Base-by-base conservation (phyloP, 2,113 vertebrate species). In the Dasypus novemcinctus region DNA sequence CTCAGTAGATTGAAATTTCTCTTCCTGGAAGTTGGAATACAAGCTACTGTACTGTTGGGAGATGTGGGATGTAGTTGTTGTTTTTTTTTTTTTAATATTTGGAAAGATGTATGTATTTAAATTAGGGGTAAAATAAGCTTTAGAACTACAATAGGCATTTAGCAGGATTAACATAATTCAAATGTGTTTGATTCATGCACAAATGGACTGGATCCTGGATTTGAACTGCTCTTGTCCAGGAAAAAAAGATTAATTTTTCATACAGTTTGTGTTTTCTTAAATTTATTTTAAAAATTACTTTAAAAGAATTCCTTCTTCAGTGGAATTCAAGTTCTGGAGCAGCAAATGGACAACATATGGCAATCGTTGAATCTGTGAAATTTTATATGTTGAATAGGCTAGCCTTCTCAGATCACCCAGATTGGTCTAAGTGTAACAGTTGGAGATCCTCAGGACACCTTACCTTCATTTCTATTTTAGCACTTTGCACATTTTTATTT, bases 161-260 rank as follows among this genome's bases (percentile, higher is more conserved):
- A 41, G 90, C 83, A 90, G 69, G 87, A 80, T 84, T 41, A n/a
- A 61, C 38, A 59, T 18, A 66, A 46, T 49, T 61, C 95, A 52
- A 14, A 15, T 10, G n/a, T 20, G 54, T 20, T n/a, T 91, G 76
- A 79, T 41, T 86, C 63, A 66, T 27, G 46, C 38, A 82, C n/a
- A 2, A 61, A 2, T 14, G 15, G 33, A 4, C 92, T 64, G 87
- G 11, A 21, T 25, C 68, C 69, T 17, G 68, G 36, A 41, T 54
- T 80, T 72, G 17, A 91, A 46, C n/a, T 43, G 71, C 94, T 91
- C 80, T 69, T 41, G 82, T 74, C 63, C 3, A 4, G 14, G 69
- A 29, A 33, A 69, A 46, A 74, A 66, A 57, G 31, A 7, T 52
- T 52, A 21, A 13, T 49, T 71, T 94, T 86, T 80, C 80, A 83